Evolutionary conservation across 2,888 invertebrate genomes (phyloP), one percentile per base, ranked within the genome.

Genomic region (Automeris io): DNA sequence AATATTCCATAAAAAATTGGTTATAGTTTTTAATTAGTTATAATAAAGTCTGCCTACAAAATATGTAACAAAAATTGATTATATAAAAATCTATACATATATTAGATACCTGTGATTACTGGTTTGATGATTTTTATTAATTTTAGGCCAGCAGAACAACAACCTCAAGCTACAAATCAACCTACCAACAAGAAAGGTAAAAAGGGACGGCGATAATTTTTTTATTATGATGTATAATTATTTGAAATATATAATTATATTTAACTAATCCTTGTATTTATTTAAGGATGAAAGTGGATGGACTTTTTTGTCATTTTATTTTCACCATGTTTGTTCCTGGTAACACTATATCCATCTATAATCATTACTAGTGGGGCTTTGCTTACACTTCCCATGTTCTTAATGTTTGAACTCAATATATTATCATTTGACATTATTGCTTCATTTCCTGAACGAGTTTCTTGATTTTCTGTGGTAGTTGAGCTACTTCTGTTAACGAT

Each of bases 91-190:
- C 12, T 25, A 25, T 9, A 25, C 25, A 3, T 25, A 9, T 2
- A 7, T 9, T 25, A n/a, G 13, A 2, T 1, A 26, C 11, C 11
- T 3, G 11, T 26, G 11, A 12, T n/a, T 2, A 26, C 8, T 21
- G 13, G 22, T 22, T 5, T 7, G 11, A 7, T 3, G 5, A 29
- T 32, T 8, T 34, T 35, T 37, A 18, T 46, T 60, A 62, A 40
- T 70, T 71, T 22, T 65, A 87, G 87, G 53, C 85, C 83, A 23
- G 75, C 72, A 29, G 87, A 87, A 40, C 85, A 86, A 51, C 83
- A 78, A 43, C 77, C 76, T 2, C 87, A 86, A 49, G 47, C 70
- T 5, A 54, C 72, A 23, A 54, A 51, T 18, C 83, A 81, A 57
- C 57, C 72, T 1, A 68, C 60, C 42, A 71, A 51, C 46, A 86